Evolutionary conservation across 2,797 vertebrate species (phyloP), one percentile per base, ranked within the genome.

Genomic region (Molothrus ater): DNA sequence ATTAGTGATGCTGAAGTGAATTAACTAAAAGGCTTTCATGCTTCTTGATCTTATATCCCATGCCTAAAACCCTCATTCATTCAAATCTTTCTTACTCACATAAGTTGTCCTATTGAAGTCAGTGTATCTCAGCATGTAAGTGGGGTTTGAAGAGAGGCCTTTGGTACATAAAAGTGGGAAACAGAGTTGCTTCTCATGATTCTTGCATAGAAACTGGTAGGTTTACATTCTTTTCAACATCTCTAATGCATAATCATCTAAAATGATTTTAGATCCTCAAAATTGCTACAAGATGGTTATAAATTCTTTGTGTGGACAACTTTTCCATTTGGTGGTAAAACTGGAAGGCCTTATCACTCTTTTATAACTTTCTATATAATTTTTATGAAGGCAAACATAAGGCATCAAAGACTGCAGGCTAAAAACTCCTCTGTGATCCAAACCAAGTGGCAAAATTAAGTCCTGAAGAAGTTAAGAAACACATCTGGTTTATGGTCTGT

Each of bases 281-380:
- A 98, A 97, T 96, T 97, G 95, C 86, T 98, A 91, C 97, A 98
- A 98, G 97, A 98, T 98, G 97, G 96, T 96, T 96, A 91, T 97
- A 97, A 97, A 98, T 96, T 94, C 97, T 97, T 95, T 97, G 96
- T 92, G 96, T 69, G 96, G 97, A 97, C 84, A 96, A 90, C 92
- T 98, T 98, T 97, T 97, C 97, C 97, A 97, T 93, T 97, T 90
- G 84, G 94, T 96, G 97, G 97, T 97, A 96, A 98, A 97, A 97
- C 95, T 93, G 95, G 96, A 97, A 97, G 96, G 93, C 80, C 97
- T 97, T 97, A 97, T 97, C 97, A 75, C 96, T 94, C 92, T 96
- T 98, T 97, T 97, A 96, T 97, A 97, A 97, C 95, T 97, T 97
- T 96, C 97, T 97, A 97, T 98, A 96, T 98, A 97, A 97, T 94